These are phyloP conservation scores for Syrrhaptes paradoxus DNA, from an alignment of 2,113 vertebrate species.

Conservation along the genomic window DNA sequence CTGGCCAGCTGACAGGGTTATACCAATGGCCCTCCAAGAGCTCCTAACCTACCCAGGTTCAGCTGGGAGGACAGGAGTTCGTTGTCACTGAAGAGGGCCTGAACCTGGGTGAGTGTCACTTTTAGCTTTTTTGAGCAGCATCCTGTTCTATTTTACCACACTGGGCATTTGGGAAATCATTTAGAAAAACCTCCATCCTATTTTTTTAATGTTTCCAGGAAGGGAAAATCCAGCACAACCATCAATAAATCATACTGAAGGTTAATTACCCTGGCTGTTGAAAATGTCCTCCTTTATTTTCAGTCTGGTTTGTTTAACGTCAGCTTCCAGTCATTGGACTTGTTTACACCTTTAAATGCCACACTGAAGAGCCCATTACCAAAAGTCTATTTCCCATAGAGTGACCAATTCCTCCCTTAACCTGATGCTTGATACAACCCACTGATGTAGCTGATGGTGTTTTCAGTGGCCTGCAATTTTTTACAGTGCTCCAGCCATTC, in stretches of 20 bases:
- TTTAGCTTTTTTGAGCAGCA: background rate
- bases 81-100: background rate
- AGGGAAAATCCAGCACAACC: constrained; percentile 8
- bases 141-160: background rate
- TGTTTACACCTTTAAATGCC: background rate
- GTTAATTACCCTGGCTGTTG: constrained; percentile 40
- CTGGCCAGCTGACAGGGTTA: background rate
- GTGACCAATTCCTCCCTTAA: background rate
- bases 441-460: background rate
- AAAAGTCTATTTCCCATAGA: background rate
- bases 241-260: background rate
- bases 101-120: background rate
- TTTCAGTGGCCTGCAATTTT: background rate
- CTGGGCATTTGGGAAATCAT: background rate
- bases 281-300: constrained; percentile 31
- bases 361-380: background rate
- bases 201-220: constrained; percentile 32
- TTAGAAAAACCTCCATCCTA: background rate
- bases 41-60: background rate
- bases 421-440: background rate
- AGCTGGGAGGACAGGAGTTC: background rate
- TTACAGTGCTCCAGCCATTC: background rate
- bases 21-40: background rate
- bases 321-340: background rate
- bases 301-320: background rate